phyloP scores from a whole-genome alignment of 2,113 vertebrate genomes.

The Tragulus kanchil region DNA sequence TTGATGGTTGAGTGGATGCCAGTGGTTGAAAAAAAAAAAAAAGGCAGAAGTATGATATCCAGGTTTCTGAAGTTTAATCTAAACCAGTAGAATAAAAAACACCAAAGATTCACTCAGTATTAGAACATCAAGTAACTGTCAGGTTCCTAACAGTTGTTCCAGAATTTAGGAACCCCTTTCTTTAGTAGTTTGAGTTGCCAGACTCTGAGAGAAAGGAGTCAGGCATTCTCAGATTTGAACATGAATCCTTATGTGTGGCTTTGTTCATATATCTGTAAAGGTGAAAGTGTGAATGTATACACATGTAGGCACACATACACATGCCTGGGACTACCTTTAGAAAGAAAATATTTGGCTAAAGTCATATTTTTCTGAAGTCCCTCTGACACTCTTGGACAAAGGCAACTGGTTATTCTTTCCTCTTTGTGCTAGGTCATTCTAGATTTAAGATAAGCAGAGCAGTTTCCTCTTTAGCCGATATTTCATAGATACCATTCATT shows the following conservation, averaged over 20 bases:
- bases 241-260: background rate
- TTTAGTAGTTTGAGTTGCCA: slow-evolving; percentile 23
- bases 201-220: slow-evolving; percentile 6
- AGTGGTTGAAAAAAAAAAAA: background rate
- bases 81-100: background rate
- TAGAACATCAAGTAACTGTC: background rate
- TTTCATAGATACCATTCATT: slow-evolving; percentile 40
- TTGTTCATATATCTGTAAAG: background rate
- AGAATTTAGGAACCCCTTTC: slow-evolving; percentile 25
- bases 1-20: background rate
- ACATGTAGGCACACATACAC: background rate
- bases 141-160: slow-evolving; percentile 17
- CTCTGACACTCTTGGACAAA: slow-evolving; percentile 30
- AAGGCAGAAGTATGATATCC: background rate
- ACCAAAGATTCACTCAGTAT: background rate
- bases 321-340: background rate
- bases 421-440: slow-evolving; percentile 6
- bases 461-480: slow-evolving; percentile 10
- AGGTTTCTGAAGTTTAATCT: slow-evolving; percentile 55
- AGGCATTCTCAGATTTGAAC: slow-evolving; percentile 30
- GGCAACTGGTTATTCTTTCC: slow-evolving; percentile 32
- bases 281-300: background rate
- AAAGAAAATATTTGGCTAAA: slow-evolving; percentile 51
- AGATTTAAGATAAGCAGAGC: slow-evolving; percentile 41
- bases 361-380: slow-evolving; percentile 29